Evolutionary conservation across 2,888 invertebrate species (phyloP).

Genomic region (Philonicus albiceps): DNA sequence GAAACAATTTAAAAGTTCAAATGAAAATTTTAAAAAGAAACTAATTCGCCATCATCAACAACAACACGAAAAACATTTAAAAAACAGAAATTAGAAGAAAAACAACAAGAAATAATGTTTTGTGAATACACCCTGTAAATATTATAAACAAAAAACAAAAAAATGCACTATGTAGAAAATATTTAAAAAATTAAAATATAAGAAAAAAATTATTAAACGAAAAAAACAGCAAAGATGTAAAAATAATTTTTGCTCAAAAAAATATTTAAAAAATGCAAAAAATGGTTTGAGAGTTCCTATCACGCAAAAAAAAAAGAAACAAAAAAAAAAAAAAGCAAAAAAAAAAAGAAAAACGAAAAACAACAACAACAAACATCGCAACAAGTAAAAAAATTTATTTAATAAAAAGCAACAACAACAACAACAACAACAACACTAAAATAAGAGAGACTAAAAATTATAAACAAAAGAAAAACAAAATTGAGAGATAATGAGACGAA

Average conservation of each 20-base stretch:
- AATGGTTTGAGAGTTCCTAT: slow-evolving; percentile 34
- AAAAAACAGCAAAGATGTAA: slow-evolving; percentile 12
- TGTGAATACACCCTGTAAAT: not conserved
- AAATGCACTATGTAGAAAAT: slow-evolving; percentile 17
- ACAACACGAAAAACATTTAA: not conserved
- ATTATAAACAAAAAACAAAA: not conserved
- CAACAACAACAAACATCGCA: not conserved
- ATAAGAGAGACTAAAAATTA: no score
- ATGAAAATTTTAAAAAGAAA: not conserved
- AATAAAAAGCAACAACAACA: no score
- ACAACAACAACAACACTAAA: no score
- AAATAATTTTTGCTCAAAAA: slow-evolving; percentile 23
- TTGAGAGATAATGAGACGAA: no score
- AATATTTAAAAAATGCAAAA: slow-evolving; percentile 12
- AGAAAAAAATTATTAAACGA: not conserved
- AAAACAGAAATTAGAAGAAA: no score
- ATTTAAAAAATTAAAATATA: not conserved
- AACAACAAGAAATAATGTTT: not conserved
- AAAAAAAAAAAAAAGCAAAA: not conserved
- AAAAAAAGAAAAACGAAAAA: not conserved
- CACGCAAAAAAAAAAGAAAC: not conserved
- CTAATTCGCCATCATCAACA: not conserved
- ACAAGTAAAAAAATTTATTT: not conserved
- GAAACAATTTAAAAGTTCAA: not conserved
- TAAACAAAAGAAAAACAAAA: no score